Conservation (phyloP, 2,888 invertebrate species). For the Drosophila prolongata region DNA sequence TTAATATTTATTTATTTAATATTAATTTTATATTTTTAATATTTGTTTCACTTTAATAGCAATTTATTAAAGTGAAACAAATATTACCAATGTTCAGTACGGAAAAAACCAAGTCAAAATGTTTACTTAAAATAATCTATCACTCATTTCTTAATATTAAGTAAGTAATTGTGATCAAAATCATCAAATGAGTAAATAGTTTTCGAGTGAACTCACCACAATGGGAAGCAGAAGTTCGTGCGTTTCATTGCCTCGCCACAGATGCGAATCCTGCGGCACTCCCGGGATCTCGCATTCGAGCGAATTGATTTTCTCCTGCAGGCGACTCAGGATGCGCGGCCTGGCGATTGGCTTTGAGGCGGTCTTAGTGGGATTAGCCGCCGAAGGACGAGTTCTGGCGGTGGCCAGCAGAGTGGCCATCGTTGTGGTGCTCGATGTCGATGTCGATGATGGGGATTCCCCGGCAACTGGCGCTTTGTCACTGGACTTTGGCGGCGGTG, state of each 20-base stretch:
- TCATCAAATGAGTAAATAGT: too few relatives aligned
- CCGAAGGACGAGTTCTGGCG: conserved; percentile 7
- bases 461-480: conserved; percentile 59
- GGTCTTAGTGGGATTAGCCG: conserved; percentile 22
- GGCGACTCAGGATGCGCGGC: conserved; percentile 85
- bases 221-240: conserved; percentile 89
- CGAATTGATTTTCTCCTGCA: conserved; percentile 88
- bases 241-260: conserved; percentile 90
- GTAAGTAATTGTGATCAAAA: too few relatives aligned
- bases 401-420: conserved; percentile 11
- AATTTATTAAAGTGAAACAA: too few relatives aligned
- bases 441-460: conserved; percentile 8
- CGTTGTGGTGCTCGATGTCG: conserved; percentile 8
- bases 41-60: too few relatives aligned
- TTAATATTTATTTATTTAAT: too few relatives aligned
- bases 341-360: conserved; percentile 81
- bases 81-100: too few relatives aligned
- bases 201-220: conserved; percentile 86
- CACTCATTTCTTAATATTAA: too few relatives aligned
- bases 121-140: too few relatives aligned
- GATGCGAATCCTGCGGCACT: conserved; percentile 87
- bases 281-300: conserved; percentile 88
- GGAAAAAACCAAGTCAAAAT: too few relatives aligned
- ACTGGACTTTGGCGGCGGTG: conserved; percentile 54
- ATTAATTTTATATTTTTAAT: too few relatives aligned